Conservation (phyloP, 2,888 invertebrate genomes). For the Eilema depressum region DNA sequence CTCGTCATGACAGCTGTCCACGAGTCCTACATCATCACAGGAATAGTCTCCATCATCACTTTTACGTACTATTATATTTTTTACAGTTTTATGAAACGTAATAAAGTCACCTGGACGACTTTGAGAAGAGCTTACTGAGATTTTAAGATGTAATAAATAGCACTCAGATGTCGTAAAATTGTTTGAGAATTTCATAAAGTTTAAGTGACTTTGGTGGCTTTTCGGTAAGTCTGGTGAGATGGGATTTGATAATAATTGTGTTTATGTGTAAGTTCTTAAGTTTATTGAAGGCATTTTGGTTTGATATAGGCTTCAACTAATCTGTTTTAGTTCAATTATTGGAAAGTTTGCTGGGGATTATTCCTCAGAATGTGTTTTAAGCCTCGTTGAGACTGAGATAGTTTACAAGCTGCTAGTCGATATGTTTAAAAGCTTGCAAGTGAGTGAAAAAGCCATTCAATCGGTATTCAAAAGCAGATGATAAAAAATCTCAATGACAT, state of each 20-base stretch:
- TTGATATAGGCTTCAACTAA: background rate
- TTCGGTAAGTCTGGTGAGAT: conserved; percentile 32
- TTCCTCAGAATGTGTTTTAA: too few relatives aligned
- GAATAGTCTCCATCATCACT: conserved; percentile 51
- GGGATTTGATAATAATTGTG: conserved; percentile 32
- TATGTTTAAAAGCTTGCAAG: too few relatives aligned
- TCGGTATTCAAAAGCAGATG: too few relatives aligned
- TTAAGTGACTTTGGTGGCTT: conserved; percentile 42
- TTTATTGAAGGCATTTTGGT: conserved; percentile 16
- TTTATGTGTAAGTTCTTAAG: conserved; percentile 28
- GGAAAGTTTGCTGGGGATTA: background rate
- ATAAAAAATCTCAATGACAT: too few relatives aligned
- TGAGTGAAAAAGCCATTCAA: too few relatives aligned
- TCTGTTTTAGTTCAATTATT: background rate
- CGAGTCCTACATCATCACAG: conserved; percentile 51
- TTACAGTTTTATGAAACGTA: conserved; percentile 55
- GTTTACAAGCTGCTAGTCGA: too few relatives aligned
- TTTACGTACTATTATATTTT: conserved; percentile 60
- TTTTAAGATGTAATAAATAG: conserved; percentile 49
- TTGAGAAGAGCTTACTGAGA: conserved; percentile 60
- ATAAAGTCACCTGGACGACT: conserved; percentile 51
- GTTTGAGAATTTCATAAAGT: conserved; percentile 47
- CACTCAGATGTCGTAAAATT: conserved; percentile 42
- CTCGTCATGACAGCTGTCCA: conserved; percentile 62
- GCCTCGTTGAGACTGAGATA: too few relatives aligned